A percentile compares a stretch with the other conserved stretches of the same genome.
phyloP scores from a whole-genome alignment of 2,113 vertebrate genomes.

The Dromaius novaehollandiae region DNA sequence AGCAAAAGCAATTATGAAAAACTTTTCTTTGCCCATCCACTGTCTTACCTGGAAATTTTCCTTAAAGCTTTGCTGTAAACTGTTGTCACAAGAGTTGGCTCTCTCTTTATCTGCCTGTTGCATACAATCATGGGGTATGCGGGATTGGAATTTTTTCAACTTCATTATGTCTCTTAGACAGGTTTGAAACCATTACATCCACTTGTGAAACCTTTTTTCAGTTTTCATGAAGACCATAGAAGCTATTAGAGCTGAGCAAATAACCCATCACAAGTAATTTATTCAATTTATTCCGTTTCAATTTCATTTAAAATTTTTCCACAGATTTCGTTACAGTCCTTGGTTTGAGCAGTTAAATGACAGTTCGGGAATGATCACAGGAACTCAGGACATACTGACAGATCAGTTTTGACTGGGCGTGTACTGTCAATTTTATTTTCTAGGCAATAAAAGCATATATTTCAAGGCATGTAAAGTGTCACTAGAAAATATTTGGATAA shows the following conservation, averaged over 20 bases:
- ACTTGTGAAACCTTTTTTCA: background rate
- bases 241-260: constrained; percentile 17
- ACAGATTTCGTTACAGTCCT: background rate
- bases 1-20: fast-evolving
- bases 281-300: background rate
- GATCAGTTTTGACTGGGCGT: background rate
- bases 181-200: background rate
- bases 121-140: background rate
- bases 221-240: background rate
- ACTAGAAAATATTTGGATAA: background rate
- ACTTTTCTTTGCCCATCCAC: background rate
- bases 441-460: background rate
- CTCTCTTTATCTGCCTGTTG: background rate
- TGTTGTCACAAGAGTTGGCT: background rate
- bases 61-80: background rate
- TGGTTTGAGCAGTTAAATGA: background rate
- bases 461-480: background rate
- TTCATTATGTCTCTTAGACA: background rate
- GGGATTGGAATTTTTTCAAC: background rate
- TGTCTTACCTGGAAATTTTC: background rate
- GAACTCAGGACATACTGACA: background rate
- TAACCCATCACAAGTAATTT: background rate
- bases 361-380: background rate
- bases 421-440: background rate
- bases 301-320: background rate